phyloP scores from a whole-genome alignment of 2,797 vertebrate species.

The Apodemus agrarius region DNA sequence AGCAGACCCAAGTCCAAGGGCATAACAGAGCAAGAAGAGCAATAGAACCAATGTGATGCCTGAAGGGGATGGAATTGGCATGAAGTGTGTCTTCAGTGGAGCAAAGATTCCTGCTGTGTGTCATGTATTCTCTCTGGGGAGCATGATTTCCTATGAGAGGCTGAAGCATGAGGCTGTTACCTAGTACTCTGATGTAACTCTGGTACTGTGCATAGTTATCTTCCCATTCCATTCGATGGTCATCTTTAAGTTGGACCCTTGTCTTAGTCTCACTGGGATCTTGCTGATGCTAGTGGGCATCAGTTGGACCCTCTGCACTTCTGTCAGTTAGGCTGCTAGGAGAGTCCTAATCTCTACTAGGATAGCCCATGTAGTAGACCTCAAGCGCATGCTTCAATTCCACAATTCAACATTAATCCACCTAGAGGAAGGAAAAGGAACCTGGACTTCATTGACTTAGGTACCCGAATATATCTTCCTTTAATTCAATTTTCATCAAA shows the following conservation, averaged over 20 bases:
- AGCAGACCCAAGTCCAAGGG: not conserved
- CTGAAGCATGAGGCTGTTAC: not conserved
- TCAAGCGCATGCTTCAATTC: not conserved
- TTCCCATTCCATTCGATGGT: not conserved
- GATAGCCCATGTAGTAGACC: not conserved
- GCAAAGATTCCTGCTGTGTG: not conserved
- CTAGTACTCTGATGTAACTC: not conserved
- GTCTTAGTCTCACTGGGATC: not conserved
- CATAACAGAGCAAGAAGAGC: not conserved
- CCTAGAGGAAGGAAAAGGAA: slow-evolving; percentile 25
- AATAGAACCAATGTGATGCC: not conserved
- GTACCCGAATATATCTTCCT: slow-evolving; percentile 4
- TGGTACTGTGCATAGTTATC: not conserved
- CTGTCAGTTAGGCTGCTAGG: not conserved
- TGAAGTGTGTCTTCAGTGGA: not conserved
- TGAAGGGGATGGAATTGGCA: not conserved
- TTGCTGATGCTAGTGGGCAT: not conserved
- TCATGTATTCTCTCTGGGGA: not conserved
- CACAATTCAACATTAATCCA: not conserved
- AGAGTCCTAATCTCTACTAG: not conserved
- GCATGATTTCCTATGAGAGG: not conserved
- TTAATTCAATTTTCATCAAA: slow-evolving; percentile 21
- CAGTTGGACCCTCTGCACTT: not conserved
- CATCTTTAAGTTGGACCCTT: not conserved
- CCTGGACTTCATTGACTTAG: not conserved